Base-by-base conservation (phyloP, 2,888 invertebrate species). In the Pantelozetes paolii region DNA sequence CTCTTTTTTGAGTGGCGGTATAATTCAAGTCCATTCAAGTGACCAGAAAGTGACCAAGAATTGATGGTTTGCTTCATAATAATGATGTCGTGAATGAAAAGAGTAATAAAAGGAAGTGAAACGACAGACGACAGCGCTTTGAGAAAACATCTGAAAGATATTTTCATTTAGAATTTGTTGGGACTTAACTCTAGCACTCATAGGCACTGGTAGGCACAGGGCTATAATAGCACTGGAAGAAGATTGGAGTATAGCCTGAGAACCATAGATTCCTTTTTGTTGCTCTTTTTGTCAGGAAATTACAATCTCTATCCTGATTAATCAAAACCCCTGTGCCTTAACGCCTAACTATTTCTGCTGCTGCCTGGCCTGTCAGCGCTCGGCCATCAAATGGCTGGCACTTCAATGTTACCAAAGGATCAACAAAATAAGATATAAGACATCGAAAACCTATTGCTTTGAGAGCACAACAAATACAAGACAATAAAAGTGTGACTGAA, bases 261-360 rank as follows among this genome's bases (percentile, higher is more conserved):
- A 57, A 8, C 23, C 57, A 2, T 18, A 11, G 45, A 13, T 6
- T 50, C 8, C 6, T 20, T 8, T 54, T 26, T 26, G n/a, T 13
- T 54, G 11, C 26, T 9, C 13, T 32, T 62, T 32, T 32, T 62
- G 62, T 62, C 62, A 62, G 62, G 32, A 62, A 32, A 62, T 32
- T 62, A 62, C 62, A 18, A 62, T 62, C 62, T 62, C 59, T 28
- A 1, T 50, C 50, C 62, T 62, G 62, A 62, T 62, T 62, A 62
- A 62, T 62, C 62, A 62, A 62, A 62, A 62, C 54, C 54, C 59
- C 62, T 62, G 32, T 62, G 62, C 59, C 18, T 36, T 32, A 62
- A n/a, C 9, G 20, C 15, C 45, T 15, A 15, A 45, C 11, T 36
- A 36, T 36, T 36, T 8, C 36, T 36, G 36, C 5, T 5, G 15